Base-by-base conservation (phyloP, 1,140 invertebrate species). In the Drosophila hydei region DNA sequence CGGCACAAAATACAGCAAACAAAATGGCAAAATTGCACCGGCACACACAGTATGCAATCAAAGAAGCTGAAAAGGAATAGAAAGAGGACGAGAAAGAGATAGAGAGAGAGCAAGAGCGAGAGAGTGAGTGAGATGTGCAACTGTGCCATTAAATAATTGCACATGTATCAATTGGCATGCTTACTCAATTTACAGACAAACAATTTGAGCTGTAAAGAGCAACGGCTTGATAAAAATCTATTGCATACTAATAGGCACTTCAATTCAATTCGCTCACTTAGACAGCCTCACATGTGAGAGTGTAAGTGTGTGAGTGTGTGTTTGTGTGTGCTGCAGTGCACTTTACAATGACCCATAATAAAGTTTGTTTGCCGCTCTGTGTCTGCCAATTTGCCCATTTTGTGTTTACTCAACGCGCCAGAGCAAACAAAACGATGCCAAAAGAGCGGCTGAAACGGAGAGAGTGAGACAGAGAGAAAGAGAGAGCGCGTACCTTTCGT, bases 291-390 rank as follows among this genome's bases (percentile, higher is more conserved):
- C 25, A 3, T 52, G 50, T 40, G 19, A 30, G 9, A 52, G 54
- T 42, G 30, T 40, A 21, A 16, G 47, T 45, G 42, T 56, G 48
- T 59, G 48, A 30, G 54, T 71, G 61, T 51, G 55, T 45, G 30
- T 61, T 47, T 50, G 48, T 70, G 50, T 59, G 60, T 33, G 60
- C 54, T 56, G 40, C 60, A 59, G 21, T 78, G 75, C 73, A 76
- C 75, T 78, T 78, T 78, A 78, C 75, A 75, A 78, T 78, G 75
- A 76, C 75, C 73, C 75, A 78, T 76, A 78, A 78, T 76, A 78
- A 78, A 78, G 73, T 78, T 78, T 78, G 75, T 78, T 75, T 77
- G 75, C 65, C 65, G 72, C 72, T 77, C 67, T 72, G 56, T 74
- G 72, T 70, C 72, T 78, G 75, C 73, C 73, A 78, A 78, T 78